Evolutionary conservation across 2,113 vertebrate genomes (phyloP), one percentile per base, ranked within the genome.

Genomic region (Channa argus): DNA sequence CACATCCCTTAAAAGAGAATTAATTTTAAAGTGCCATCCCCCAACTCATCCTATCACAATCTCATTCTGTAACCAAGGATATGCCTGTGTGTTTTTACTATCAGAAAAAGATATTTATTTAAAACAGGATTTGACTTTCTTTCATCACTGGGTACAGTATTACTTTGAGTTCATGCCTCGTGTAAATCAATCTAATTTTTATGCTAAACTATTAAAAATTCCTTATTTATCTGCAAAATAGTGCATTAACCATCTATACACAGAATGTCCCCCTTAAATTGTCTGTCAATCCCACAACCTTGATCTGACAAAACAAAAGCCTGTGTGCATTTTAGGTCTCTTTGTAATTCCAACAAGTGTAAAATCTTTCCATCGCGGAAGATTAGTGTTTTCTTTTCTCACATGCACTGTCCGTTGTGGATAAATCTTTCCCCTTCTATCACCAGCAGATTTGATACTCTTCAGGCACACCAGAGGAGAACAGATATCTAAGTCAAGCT

Each of bases 401-500:
- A 71, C 37, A 37, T 59, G 67, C 86, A 59, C 67, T 66, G 55
- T 67, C 60, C 47, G 65, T 80, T 82, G 71, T 38, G 45, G 62
- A 78, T 87, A 83, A 84, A 90, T 79, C 84, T 74, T 58, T 60
- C 50, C 45, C 61, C 75, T 73, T 83, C 45, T 82, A 82, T 80
- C 73, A 79, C 55, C 11, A 34, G 63, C 72, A 81, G 69, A 83
- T 75, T 82, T 87, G 66, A 78, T 77, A 69, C 55, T 82, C 74
- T 76, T 88, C 83, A 84, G 77, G 49, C 72, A 86, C 68, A 71
- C 53, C 45, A 80, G 60, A 79, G 58, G 70, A 88, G 77, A 82
- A 88, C 81, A 82, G 77, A 83, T 78, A 83, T 86, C 51, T 2
- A 53, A 84, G 53, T 83, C 64, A 80, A 91, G 75, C 77, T 83